These are phyloP conservation scores for Fundulus diaphanus DNA, from an alignment of 2,797 vertebrate genomes.

Conservation along the genomic window DNA sequence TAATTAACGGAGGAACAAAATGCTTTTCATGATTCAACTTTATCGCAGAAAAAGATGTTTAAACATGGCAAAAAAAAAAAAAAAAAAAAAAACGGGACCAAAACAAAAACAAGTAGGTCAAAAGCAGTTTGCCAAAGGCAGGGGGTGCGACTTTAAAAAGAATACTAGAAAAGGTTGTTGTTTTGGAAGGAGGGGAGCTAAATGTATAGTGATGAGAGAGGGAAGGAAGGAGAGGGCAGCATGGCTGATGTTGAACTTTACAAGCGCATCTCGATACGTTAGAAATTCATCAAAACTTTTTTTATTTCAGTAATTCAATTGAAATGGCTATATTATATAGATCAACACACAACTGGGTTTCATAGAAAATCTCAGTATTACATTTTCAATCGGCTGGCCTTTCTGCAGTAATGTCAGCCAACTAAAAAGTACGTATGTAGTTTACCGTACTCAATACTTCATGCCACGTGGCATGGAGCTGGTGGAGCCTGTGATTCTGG, in stretches of 20 bases:
- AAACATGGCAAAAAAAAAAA: conserved; percentile 59
- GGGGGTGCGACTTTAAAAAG: conserved; percentile 79
- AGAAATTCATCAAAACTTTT: neutral
- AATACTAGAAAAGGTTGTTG: conserved; percentile 81
- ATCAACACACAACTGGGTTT: neutral
- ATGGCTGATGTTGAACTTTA: conserved; percentile 53
- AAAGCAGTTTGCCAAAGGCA: conserved; percentile 78
- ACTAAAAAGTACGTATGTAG: neutral
- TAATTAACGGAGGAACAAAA: conserved; percentile 73
- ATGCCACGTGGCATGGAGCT: too few relatives aligned
- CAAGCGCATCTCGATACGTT: neutral
- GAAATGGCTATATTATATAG: neutral
- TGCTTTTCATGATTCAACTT: conserved; percentile 73
- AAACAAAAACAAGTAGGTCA: conserved; percentile 82
- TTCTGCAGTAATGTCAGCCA: too few relatives aligned
- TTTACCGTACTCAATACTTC: neutral
- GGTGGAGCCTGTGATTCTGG: neutral
- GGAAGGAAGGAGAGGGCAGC: conserved; percentile 52
- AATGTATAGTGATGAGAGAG: conserved; percentile 63
- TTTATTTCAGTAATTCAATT: neutral
- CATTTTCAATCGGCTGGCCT: too few relatives aligned
- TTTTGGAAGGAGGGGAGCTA: conserved; percentile 65
- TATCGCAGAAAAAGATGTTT: conserved; percentile 67
- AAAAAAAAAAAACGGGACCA: conserved; percentile 29
- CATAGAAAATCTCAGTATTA: neutral